These are phyloP conservation scores for Lysandra bellargus DNA, from an alignment of 2,888 invertebrate genomes.

Conservation along the genomic window DNA sequence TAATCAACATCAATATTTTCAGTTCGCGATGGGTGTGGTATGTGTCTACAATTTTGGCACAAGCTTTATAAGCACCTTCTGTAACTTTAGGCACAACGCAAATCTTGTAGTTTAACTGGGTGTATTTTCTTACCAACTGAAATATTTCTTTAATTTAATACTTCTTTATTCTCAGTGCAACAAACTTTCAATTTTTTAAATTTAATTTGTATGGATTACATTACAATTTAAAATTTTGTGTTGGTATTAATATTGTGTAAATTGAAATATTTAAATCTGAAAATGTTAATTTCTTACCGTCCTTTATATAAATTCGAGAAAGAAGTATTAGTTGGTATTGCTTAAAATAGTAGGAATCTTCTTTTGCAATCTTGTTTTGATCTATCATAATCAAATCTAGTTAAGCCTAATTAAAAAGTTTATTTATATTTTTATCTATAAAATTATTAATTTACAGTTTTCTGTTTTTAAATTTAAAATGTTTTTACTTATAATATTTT, in stretches of 20 bases:
- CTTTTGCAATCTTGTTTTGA: background rate
- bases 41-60: background rate
- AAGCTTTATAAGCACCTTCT: background rate
- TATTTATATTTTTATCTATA: background rate
- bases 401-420: background rate
- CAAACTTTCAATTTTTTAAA: too few relatives aligned
- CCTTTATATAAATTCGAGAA: background rate
- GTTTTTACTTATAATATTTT: background rate
- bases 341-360: background rate
- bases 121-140: background rate
- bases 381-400: background rate
- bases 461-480: background rate
- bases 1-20: conserved; percentile 1
- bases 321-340: background rate
- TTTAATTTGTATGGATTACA: too few relatives aligned
- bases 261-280: too few relatives aligned
- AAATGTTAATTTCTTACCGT: too few relatives aligned
- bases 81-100: background rate
- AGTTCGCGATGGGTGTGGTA: conserved; percentile 2
- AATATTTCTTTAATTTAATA: background rate
- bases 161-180: too few relatives aligned
- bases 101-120: background rate
- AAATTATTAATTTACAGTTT: background rate
- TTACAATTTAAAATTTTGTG: too few relatives aligned
- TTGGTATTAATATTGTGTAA: too few relatives aligned